Percentiles rank a stretch among this genome's conserved stretches.
Conservation (phyloP, 2,888 invertebrate species). For the Hipparchia semele region DNA sequence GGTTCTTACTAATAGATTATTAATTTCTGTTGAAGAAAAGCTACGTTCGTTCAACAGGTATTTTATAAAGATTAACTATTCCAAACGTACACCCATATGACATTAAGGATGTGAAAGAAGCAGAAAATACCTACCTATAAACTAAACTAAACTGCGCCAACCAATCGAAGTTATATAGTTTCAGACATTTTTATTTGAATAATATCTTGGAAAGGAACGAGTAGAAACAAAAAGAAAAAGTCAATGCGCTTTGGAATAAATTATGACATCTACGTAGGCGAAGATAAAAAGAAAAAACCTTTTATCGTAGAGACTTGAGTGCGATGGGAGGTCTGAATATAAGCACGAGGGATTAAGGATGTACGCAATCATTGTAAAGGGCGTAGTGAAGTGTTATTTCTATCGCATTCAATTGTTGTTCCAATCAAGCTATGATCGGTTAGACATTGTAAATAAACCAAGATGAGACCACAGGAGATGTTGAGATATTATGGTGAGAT, state of each 20-base stretch:
- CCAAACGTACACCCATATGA: not conserved
- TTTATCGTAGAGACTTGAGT: not conserved
- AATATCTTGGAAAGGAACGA: not conserved
- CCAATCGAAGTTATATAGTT: not conserved
- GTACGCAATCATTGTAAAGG: not conserved
- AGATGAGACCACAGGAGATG: constrained; percentile 5
- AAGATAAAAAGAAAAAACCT: not conserved
- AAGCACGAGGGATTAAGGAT: not conserved
- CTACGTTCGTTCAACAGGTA: no score
- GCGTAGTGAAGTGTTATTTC: constrained; percentile 14
- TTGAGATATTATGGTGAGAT: not conserved
- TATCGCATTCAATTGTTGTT: constrained; percentile 14
- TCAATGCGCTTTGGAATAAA: not conserved
- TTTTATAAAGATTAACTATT: not conserved
- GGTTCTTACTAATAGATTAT: no score
- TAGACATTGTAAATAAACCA: not conserved
- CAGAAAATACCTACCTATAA: not conserved
- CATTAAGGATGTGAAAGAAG: no score
- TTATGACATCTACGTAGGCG: constrained; percentile 1
- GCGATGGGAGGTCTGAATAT: constrained; percentile 1
- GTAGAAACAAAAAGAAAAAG: not conserved
- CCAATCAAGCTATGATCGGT: not conserved
- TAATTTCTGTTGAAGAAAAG: no score
- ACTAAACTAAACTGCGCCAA: not conserved
- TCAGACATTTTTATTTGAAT: not conserved